phyloP scores from a whole-genome alignment of 2,797 vertebrate species.

The Orestias chungarensis region DNA sequence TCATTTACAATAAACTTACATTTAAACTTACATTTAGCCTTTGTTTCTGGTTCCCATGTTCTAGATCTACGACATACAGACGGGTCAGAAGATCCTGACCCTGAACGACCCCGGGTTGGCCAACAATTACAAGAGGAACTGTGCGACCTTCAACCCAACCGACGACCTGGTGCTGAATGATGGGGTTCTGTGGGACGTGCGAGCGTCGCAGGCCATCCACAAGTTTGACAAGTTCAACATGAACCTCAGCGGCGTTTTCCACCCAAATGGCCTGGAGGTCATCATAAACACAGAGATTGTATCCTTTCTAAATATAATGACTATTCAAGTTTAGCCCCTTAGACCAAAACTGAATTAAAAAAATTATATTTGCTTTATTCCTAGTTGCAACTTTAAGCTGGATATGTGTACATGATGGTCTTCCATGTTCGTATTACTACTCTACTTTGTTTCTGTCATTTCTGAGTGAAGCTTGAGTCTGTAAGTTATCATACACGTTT shows the following conservation, averaged over 20 bases:
- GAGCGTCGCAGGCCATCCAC: conserved; percentile 91
- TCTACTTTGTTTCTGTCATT: background rate
- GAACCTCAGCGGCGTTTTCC: conserved; percentile 98
- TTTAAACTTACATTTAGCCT: background rate
- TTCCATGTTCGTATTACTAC: background rate
- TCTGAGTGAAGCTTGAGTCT: background rate
- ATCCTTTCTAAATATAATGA: conserved; percentile 77
- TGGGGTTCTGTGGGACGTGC: conserved; percentile 96
- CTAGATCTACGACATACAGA: conserved; percentile 98
- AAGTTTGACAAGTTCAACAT: conserved; percentile 99
- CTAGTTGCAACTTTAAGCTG: background rate
- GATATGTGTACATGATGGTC: background rate
- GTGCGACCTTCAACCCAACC: conserved; percentile 94
- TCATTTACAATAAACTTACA: too few relatives aligned
- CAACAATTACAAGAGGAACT: conserved; percentile 98
- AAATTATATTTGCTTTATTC: background rate
- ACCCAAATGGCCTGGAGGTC: conserved; percentile 94
- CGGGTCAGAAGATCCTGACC: conserved; percentile 93
- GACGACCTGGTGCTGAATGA: conserved; percentile 98
- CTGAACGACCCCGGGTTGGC: conserved; percentile 93
- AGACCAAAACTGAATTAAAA: background rate
- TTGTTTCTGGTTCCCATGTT: background rate
- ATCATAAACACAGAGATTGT: conserved; percentile 98
- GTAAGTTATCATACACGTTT: background rate
- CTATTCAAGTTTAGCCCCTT: background rate